Evolutionary conservation across 2,888 invertebrate species (phyloP).

Genomic region (Zaprionus obscuricornis): DNA sequence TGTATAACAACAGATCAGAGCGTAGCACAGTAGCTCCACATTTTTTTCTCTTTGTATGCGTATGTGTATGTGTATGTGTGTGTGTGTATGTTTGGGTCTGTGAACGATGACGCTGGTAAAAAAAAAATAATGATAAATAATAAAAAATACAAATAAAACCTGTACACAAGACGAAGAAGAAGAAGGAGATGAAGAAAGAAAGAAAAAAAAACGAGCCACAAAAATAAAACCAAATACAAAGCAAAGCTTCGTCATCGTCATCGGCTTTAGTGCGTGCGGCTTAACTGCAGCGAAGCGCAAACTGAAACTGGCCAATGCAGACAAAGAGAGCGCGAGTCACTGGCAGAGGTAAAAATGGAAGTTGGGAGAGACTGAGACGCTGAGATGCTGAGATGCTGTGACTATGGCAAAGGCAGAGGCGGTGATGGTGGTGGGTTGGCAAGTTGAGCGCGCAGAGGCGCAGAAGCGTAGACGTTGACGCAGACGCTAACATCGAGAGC

Average conservation of each 20-base stretch:
- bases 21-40: conserved; percentile 82
- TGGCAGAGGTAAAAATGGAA: neutral
- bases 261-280: conserved; percentile 75
- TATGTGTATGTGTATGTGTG: conserved; percentile 20
- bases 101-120: conserved; percentile 73
- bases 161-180: conserved; percentile 60
- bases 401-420: too few species aligned
- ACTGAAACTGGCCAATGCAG: conserved; percentile 59
- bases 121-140: conserved; percentile 75
- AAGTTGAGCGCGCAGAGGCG: conserved; percentile 46
- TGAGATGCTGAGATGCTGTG: too few species aligned
- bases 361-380: too few species aligned
- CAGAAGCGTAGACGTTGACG: neutral
- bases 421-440: neutral
- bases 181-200: conserved; percentile 11
- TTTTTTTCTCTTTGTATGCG: conserved; percentile 28
- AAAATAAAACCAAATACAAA: conserved; percentile 69
- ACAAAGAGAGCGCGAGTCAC: neutral
- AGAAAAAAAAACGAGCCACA: conserved; percentile 41
- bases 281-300: conserved; percentile 70
- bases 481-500: conserved; percentile 30
- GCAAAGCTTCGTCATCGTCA: conserved; percentile 28
- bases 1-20: conserved; percentile 51
- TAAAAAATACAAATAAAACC: conserved; percentile 68
- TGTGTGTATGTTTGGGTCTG: conserved; percentile 38